These are phyloP conservation scores for Mayetiola destructor DNA, from an alignment of 2,888 invertebrate genomes.

Conservation along the genomic window DNA sequence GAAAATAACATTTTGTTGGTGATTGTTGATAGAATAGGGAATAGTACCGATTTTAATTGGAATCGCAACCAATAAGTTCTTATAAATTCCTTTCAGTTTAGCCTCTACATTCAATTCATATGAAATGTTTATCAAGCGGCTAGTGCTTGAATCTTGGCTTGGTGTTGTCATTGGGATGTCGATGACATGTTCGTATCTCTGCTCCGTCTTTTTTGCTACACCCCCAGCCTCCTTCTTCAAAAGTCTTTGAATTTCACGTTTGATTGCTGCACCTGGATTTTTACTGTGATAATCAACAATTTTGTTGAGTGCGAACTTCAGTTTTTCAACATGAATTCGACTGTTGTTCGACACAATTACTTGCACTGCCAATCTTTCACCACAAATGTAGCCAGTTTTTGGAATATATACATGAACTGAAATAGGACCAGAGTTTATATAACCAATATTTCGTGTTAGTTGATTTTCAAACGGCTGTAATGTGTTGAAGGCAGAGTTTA, in stretches of 20 bases:
- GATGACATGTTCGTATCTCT: slow-evolving; percentile 32
- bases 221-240: slow-evolving; percentile 32
- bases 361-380: slow-evolving; percentile 28
- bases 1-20: neutral
- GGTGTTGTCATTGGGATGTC: slow-evolving; percentile 28
- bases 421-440: slow-evolving; percentile 32
- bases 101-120: slow-evolving; percentile 33
- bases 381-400: slow-evolving; percentile 27
- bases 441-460: slow-evolving; percentile 19
- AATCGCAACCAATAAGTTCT: slow-evolving; percentile 30
- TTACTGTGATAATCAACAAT: slow-evolving; percentile 29
- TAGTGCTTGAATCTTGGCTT: slow-evolving; percentile 26
- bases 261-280: slow-evolving; percentile 27
- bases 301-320: slow-evolving; percentile 30
- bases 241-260: slow-evolving; percentile 28
- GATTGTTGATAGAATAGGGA: neutral
- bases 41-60: slow-evolving; percentile 29
- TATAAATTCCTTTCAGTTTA: slow-evolving; percentile 31
- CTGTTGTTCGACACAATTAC: slow-evolving; percentile 32
- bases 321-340: slow-evolving; percentile 32
- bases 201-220: slow-evolving; percentile 32
- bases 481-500: slow-evolving; percentile 21
- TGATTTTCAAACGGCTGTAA: slow-evolving; percentile 26
- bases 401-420: slow-evolving; percentile 30
- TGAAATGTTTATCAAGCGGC: slow-evolving; percentile 28